phyloP scores from a whole-genome alignment of 2,797 vertebrate species.

The Monodelphis domestica region DNA sequence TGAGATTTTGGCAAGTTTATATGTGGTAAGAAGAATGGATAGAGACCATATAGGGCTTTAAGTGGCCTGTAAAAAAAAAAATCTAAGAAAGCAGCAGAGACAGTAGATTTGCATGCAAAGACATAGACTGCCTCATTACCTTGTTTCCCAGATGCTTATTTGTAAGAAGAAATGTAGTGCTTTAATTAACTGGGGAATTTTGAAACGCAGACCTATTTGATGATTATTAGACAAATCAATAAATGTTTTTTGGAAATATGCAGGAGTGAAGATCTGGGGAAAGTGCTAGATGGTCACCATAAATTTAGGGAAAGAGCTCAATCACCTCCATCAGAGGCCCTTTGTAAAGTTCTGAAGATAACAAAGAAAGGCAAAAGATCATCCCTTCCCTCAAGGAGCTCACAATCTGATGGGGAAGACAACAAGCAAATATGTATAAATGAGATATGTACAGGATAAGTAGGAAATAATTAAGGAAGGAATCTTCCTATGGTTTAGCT shows the following conservation, averaged over 20 bases:
- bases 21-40: neutral
- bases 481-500: neutral
- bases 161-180: neutral
- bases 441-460: neutral
- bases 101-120: neutral
- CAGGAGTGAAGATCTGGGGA: neutral
- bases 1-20: neutral
- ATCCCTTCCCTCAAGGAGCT: neutral
- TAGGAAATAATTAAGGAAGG: neutral
- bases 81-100: neutral
- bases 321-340: neutral
- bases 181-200: neutral
- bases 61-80: neutral
- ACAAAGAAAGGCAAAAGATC: neutral
- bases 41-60: neutral
- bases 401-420: neutral
- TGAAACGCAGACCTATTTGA: neutral
- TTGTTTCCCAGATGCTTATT: neutral
- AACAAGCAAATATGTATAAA: neutral
- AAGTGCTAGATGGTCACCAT: neutral
- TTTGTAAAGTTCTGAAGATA: no score
- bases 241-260: neutral
- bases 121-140: neutral
- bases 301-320: neutral
- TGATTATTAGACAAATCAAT: neutral